phyloP scores from a whole-genome alignment of 2,797 vertebrate genomes.

The Microctenopoma stevenorrisi region DNA sequence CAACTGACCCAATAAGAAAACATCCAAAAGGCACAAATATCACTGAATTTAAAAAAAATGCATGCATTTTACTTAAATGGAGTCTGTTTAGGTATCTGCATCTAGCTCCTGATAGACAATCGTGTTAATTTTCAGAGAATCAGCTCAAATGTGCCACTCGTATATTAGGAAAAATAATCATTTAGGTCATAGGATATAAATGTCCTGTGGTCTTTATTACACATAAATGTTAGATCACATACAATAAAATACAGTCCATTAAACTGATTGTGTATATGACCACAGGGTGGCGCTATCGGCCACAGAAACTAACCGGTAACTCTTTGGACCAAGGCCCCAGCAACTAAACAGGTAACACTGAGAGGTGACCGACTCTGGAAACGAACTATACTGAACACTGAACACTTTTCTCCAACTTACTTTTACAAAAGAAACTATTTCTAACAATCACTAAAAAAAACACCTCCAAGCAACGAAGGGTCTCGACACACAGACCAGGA shows the following conservation, averaged over 20 bases:
- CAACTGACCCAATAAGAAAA: conserved; percentile 4
- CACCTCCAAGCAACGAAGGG: conserved; percentile 9
- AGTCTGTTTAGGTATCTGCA: not conserved
- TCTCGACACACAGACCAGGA: conserved; percentile 6
- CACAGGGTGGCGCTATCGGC: conserved; percentile 37
- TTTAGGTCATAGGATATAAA: not conserved
- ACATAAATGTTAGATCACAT: not conserved
- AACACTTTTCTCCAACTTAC: not conserved
- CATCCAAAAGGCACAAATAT: conserved; percentile 13
- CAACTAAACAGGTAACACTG: conserved; percentile 6
- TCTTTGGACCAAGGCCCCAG: not conserved
- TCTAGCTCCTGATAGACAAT: not conserved
- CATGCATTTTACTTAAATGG: not conserved
- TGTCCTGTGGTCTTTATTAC: not conserved
- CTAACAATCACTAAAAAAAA: conserved; percentile 9
- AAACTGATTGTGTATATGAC: not conserved
- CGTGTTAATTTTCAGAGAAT: not conserved
- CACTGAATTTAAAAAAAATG: conserved; percentile 20
- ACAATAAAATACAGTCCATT: not conserved
- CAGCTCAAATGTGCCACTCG: not conserved
- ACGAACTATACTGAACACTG: not conserved
- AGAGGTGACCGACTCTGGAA: not conserved
- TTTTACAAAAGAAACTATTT: conserved; percentile 8
- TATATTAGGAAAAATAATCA: not conserved
- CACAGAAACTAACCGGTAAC: not conserved